phyloP scores from a whole-genome alignment of 92 coral and sea anemone species.

The Siderastrea siderea region DNA sequence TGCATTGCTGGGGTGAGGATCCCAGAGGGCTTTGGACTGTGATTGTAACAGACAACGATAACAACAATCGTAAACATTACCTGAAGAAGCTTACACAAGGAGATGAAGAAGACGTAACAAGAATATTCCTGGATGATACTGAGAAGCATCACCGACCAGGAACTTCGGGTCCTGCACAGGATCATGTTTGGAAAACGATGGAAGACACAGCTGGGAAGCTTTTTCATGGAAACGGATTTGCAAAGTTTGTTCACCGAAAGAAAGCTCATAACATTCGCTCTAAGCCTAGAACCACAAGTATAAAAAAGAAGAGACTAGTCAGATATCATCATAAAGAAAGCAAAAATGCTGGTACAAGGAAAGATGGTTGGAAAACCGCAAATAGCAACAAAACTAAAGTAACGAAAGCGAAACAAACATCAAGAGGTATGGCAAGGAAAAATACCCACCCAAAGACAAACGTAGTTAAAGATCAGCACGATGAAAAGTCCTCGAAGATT shows the following conservation, averaged over 20 bases:
- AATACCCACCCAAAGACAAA: neutral
- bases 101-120: conserved; percentile 86
- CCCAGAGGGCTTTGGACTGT: conserved; percentile 90
- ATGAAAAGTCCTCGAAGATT: neutral
- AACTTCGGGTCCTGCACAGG: conserved; percentile 13
- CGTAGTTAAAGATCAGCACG: neutral
- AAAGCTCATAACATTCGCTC: conserved; percentile 13
- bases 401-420: neutral
- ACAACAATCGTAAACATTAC: conserved; percentile 88
- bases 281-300: neutral
- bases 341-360: neutral
- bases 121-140: conserved; percentile 82
- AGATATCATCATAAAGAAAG: neutral
- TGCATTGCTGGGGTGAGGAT: conserved; percentile 92
- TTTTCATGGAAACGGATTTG: conserved; percentile 66
- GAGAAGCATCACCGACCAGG: conserved; percentile 43
- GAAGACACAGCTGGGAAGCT: conserved; percentile 81
- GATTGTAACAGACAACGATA: conserved; percentile 83
- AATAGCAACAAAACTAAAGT: neutral
- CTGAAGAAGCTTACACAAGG: conserved; percentile 72
- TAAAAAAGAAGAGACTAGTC: neutral
- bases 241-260: conserved; percentile 48
- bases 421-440: neutral
- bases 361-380: neutral
- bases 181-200: conserved; percentile 72